These are phyloP conservation scores for Zosterops pallidus DNA, from an alignment of 2,113 vertebrate species.

Conservation along the genomic window DNA sequence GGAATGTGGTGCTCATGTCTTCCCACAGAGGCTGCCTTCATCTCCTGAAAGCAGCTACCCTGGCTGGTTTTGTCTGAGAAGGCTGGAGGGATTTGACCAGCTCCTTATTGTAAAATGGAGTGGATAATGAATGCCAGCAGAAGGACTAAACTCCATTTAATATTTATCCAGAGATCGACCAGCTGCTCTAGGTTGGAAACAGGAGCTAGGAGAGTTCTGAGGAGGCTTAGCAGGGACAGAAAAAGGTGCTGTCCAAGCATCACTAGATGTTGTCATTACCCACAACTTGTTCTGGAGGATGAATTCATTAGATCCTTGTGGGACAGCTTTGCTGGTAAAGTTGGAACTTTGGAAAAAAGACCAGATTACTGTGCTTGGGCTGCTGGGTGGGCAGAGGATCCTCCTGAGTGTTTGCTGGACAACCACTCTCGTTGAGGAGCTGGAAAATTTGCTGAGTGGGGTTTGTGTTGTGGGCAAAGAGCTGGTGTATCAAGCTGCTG, in stretches of 20 bases:
- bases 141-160: background rate
- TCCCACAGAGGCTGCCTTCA: background rate
- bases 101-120: background rate
- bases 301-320: fast-evolving
- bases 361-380: background rate
- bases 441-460: background rate
- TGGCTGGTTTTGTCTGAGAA: background rate
- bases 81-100: background rate
- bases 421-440: fast-evolving
- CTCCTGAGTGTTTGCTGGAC: background rate
- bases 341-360: background rate
- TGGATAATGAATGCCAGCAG: background rate
- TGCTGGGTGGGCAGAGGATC: background rate
- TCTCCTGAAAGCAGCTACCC: background rate
- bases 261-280: background rate
- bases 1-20: background rate
- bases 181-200: background rate
- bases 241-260: background rate
- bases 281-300: background rate
- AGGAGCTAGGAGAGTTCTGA: background rate
- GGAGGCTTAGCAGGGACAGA: background rate
- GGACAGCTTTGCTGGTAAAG: background rate
- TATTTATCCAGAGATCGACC: background rate
- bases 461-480: background rate
- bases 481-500: background rate